Percentiles rank a stretch among this genome's conserved stretches.
These are phyloP conservation scores for Telmatochromis sp. DNA, from an alignment of 2,113 vertebrate genomes.

Conservation along the genomic window DNA sequence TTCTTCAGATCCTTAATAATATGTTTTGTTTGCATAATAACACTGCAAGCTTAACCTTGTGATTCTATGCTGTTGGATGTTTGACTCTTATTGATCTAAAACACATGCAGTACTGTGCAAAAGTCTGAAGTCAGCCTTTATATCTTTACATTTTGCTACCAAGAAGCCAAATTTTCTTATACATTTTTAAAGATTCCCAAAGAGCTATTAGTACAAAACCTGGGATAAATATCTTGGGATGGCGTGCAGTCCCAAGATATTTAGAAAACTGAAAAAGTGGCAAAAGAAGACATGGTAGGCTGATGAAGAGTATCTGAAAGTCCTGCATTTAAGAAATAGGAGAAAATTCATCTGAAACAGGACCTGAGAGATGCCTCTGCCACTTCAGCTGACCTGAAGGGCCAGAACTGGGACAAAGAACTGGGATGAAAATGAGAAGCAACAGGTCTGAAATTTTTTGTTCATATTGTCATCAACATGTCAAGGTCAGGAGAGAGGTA, in stretches of 20 bases:
- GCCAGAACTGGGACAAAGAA: neutral
- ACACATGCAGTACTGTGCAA: neutral
- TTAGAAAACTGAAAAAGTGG: neutral
- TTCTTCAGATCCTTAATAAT: neutral
- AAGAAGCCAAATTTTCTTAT: neutral
- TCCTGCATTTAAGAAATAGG: neutral
- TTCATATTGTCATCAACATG: neutral
- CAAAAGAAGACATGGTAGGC: neutral
- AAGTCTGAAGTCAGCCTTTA: neutral
- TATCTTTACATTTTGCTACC: rapidly evolving
- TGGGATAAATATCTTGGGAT: neutral
- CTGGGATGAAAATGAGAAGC: neutral
- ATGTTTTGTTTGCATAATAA: neutral
- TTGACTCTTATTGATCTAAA: neutral
- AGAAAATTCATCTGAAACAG: neutral
- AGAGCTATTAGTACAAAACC: neutral
- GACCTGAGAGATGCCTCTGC: neutral
- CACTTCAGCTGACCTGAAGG: neutral
- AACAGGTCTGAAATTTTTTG: neutral
- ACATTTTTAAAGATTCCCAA: neutral
- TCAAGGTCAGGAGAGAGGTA: neutral
- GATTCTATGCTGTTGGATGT: neutral
- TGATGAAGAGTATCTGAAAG: neutral
- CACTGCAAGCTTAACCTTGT: neutral
- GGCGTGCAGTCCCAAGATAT: neutral